Evolutionary conservation across 2,113 vertebrate genomes (phyloP), one percentile per base, ranked within the genome.

Genomic region (Aegithalos caudatus): DNA sequence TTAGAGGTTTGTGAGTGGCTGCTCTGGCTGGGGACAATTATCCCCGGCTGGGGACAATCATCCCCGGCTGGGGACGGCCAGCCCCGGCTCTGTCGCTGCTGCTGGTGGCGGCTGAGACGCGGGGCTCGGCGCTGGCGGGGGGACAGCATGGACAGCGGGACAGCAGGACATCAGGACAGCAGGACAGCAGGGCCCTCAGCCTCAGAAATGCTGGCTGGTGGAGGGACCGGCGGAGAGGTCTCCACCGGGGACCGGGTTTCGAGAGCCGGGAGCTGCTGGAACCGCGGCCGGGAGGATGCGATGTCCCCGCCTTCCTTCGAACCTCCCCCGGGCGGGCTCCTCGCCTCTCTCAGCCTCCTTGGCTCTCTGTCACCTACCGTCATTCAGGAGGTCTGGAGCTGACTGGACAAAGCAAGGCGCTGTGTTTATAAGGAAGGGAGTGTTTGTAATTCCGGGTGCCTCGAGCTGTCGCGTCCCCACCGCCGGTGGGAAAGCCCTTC

Each of bases 401-500:
- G 25, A 0, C 44, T 6, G 4, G 62, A 3, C 16, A 44, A 12
- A 17, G 6, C 20, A 20, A 40, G 66, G 21, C 6, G 6, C 62
- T 27, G 45, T 2, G 28, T 21, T 10, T 22, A 21, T 22, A 47
- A 45, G 45, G 19, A 45, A 47, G 60, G 58, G 37, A 42, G 8
- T 1, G 37, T 25, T 28, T 5, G 0, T 17, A 3, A 25, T 11
- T 5, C 58, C 3, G 0, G 7, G 18, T 4, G 25, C 10, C 29
- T 7, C 1, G 47, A 33, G 66, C 61, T 10, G 19, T 2, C 3
- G 14, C 18, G 1, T 23, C 72, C 27, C 17, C 10, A 3, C 21
- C 3, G 0, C 6, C 0, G 4, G 1, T 1, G 16, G 42, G 45
- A 53, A 66, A 66, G 15, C 25, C 56, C 65, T n/a, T n/a, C n/a